Evolutionary conservation across 2,797 vertebrate species (phyloP), one percentile per base, ranked within the genome.

Genomic region (Myotis pilosus): DNA sequence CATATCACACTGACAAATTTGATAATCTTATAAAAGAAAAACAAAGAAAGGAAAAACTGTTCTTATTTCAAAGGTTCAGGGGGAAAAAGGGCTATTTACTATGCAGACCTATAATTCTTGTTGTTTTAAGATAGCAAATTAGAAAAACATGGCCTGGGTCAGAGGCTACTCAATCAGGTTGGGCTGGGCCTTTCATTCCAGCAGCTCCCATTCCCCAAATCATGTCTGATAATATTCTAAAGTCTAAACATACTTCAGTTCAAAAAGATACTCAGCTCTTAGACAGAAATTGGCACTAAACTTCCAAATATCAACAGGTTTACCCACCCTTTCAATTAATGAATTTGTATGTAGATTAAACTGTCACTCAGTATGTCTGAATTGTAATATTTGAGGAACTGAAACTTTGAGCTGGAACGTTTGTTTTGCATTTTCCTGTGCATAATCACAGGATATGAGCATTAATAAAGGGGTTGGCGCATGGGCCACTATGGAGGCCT

Each of bases 111-210:
- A 95, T 95, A 62, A 83, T 97, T 93, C 97, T 96, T 97, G 92
- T 97, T 98, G 97, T 97, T 98, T 95, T 97, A 96, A 96, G 95
- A 97, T 30, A 89, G 97, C 85, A 98, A 98, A 98, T 98, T 97
- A 97, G 97, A 98, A 98, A 98, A 98, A 98, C 95, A 97, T 98
- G 98, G 95, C 62, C 75, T 92, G 97, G 97, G 95, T 98, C 97
- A 98, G 98, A 95, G 96, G 97, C 97, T 97, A 97, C 97, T 98
- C 97, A 97, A 98, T 98, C 96, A 68, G 94, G 83, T 97, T 97
- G 97, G 89, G 81, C 64, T 68, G 64, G 64, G 96, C 96, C 97
- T 97, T 97, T 95, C 96, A 83, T 89, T 96, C 91, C 96, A 98
- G 95, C 92, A 97, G 95, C 94, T 96, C 97, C 95, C 96, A 96